A percentile compares a stretch with the other conserved stretches of the same genome.
Conservation (phyloP, 2,797 vertebrate species). For the Galagoides demidoff region DNA sequence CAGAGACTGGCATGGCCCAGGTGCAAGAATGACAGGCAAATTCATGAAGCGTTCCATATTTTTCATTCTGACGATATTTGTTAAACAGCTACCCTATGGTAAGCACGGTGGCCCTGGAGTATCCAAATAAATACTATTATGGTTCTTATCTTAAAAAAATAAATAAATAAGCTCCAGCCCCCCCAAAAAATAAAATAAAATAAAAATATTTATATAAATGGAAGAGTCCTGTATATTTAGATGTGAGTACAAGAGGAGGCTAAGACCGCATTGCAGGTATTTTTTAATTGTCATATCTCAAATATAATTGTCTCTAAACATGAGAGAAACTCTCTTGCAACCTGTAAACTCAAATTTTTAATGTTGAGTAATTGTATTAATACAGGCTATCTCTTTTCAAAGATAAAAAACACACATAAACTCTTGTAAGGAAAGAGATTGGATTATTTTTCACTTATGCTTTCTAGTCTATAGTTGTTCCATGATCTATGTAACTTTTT, state of each 20-base stretch:
- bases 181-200: no score
- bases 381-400: neutral
- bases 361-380: neutral
- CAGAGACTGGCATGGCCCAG: no score
- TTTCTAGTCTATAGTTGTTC: neutral
- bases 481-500: neutral
- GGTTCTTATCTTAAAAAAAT: no score
- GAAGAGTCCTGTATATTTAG: neutral
- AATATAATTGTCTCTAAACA: neutral
- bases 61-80: no score
- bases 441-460: neutral
- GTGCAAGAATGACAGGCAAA: no score
- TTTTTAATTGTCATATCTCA: neutral
- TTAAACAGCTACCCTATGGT: no score
- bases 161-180: no score
- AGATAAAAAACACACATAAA: neutral
- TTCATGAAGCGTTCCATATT: no score
- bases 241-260: neutral
- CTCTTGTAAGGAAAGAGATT: neutral
- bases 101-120: no score
- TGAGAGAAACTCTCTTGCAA: neutral
- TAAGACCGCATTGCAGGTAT: neutral
- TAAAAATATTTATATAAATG: neutral
- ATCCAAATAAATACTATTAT: no score
- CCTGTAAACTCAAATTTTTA: neutral